A percentile compares a stretch with the other conserved stretches of the same genome.
Conservation (phyloP, 2,888 invertebrate species). For the Barypeithes pellucidus region DNA sequence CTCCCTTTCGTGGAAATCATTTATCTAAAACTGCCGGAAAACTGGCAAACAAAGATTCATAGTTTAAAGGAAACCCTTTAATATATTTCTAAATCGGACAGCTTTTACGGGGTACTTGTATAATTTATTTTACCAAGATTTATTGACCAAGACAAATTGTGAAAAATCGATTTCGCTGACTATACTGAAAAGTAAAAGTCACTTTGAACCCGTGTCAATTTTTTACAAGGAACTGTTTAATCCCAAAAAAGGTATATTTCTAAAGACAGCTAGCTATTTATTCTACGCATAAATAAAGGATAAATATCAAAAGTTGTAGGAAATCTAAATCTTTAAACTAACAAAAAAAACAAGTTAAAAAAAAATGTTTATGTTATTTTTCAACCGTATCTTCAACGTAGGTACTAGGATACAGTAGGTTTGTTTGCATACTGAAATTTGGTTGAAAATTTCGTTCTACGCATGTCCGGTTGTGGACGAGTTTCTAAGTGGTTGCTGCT, state of each 20-base stretch:
- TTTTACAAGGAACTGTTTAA: slow-evolving; percentile 11
- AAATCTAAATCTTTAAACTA: too few relatives aligned
- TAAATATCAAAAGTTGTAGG: too few relatives aligned
- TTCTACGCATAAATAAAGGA: too few relatives aligned
- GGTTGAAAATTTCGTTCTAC: too few relatives aligned
- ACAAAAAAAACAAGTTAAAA: too few relatives aligned
- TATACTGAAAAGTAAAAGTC: slow-evolving; percentile 10
- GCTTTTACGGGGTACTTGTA: slow-evolving; percentile 5
- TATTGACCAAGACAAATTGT: slow-evolving; percentile 22
- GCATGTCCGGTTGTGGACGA: too few relatives aligned
- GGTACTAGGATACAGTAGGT: too few relatives aligned
- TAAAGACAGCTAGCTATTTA: too few relatives aligned
- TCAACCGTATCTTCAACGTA: too few relatives aligned
- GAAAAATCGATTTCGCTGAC: slow-evolving; percentile 20
- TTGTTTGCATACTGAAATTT: too few relatives aligned
- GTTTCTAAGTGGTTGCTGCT: too few relatives aligned
- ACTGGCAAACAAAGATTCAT: slow-evolving; percentile 6
- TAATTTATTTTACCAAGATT: slow-evolving; percentile 21
- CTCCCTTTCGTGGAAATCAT: not conserved
- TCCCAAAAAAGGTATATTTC: not conserved
- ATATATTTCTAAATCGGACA: slow-evolving; percentile 9
- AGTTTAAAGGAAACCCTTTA: slow-evolving; percentile 11
- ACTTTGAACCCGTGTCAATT: slow-evolving; percentile 3
- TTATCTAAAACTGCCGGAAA: slow-evolving; percentile 6
- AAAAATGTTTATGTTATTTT: too few relatives aligned